Evolutionary conservation across 2,113 vertebrate genomes (phyloP), one percentile per base, ranked within the genome.

Genomic region (Nannobrachium achirus): DNA sequence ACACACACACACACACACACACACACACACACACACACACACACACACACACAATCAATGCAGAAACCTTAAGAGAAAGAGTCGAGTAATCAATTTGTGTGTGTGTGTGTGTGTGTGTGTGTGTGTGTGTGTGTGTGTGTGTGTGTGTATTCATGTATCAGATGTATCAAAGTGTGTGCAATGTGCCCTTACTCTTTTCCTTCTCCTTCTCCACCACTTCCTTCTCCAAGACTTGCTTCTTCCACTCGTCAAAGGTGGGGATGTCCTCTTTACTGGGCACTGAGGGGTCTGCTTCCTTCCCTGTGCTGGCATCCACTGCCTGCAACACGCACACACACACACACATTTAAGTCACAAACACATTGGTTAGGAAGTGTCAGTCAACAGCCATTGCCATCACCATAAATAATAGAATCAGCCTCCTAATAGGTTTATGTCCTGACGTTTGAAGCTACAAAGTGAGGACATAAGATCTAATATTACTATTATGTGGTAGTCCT

Each of bases 191-290:
- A 99, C 97, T 98, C 89, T 98, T 99, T 89, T 99, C 97, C 88
- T 98, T 99, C 87, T 99, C 98, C 71, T 98, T 97, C 91, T 99
- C 96, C 98, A 98, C 96, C 98, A 98, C 98, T 86, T 99, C 98
- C 71, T 98, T 97, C 91, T 99, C 96, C 98, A 98, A 96, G 76
- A 98, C 96, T 85, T 99, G 95, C 84, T 99, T 99, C 84, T 98
- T 99, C 98, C 98, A 99, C 82, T 99, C 97, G 78, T 99, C 97
- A 71, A 99, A 99, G 4, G 97, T 98, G 61, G 97, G 98, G 91
- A 99, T 98, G 89, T 98, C 97, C 76, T 98, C 96, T 91, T 98
- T 97, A 67, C 93, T 86, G 69, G 94, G 92, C 69, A 94, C 93
- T 0, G 93, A 89, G 45, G 95, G 93, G 68, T 98, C 96, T 18